Evolutionary conservation across 2,113 vertebrate species (phyloP), one percentile per base, ranked within the genome.

Genomic region (Esox niger): DNA sequence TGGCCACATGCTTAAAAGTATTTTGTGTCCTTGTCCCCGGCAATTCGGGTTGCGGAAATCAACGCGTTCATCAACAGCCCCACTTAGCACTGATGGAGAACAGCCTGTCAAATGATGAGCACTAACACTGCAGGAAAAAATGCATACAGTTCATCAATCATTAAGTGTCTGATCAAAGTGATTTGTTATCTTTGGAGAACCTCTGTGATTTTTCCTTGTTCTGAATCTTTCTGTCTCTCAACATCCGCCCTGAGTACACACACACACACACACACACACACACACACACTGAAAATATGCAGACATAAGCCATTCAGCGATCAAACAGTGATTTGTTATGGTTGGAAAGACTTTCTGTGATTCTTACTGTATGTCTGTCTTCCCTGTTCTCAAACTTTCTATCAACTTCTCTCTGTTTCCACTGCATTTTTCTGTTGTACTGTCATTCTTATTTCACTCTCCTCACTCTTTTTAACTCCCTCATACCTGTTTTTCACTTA

Each of bases 241-340:
- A 20, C 43, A 9, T 47, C 17, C 43, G n/a, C n/a, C n/a, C n/a
- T n/a, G n/a, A n/a, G n/a, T n/a, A n/a, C n/a, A n/a, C n/a, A n/a
- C n/a, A n/a, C n/a, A n/a, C n/a, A n/a, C n/a, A n/a, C n/a, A n/a
- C n/a, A n/a, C n/a, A n/a, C n/a, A n/a, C n/a, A n/a, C n/a, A n/a
- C n/a, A n/a, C n/a, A n/a, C n/a, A n/a, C n/a, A n/a, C n/a, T n/a
- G 32, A 68, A 76, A 73, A 62, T 56, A 70, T 35, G 32, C 25
- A 35, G 0, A 11, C n/a, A 55, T 35, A 57, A 62, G 2, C 35
- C 20, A 35, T 3, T 47, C 7, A 3, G 20, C 3, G n/a, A n/a
- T n/a, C n/a, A n/a, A n/a, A n/a, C n/a, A n/a, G n/a, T n/a, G 17
- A 47, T 47, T 52, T 52, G 47, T 52, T 52, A 20, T 52, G 4